Base-by-base conservation (phyloP, 1,140 invertebrate genomes). In the Nylanderia fulva region DNA sequence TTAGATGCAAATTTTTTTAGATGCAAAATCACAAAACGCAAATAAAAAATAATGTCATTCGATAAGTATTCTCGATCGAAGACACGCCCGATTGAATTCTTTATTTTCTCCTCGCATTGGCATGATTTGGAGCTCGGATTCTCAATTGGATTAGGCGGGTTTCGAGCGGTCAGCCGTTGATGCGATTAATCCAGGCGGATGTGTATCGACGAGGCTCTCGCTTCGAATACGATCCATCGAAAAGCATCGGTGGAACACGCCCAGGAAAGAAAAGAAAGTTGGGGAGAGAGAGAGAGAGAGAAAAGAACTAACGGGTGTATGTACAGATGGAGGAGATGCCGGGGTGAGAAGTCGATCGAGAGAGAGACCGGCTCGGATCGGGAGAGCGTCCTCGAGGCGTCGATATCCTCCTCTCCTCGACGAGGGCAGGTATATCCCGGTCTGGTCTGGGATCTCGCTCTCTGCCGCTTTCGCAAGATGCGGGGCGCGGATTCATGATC, bases 131-230 rank as follows among this genome's bases (percentile, higher is more conserved):
- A 66, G 45, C 33, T 52, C 18, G 27, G 68, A 27, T 71, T 52
- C 66, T 68, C 77, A 82, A 82, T 82, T 82, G 71, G 77, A 82
- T 82, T 82, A 82, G 77, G 36, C 66, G 66, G 48, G 52, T 72
- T 27, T 39, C 36, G 27, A 60, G 36, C 64, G 77, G 52, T 85
- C 64, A 71, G 76, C 69, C 71, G 88, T 82, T 86, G 86, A 86
- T 85, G 84, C 84, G 86, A 89, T 89, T 88, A 88, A 89, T 89
- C 84, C 86, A 80, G 71, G n/a, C 84, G 86, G 71, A 85, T 86
- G 85, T 77, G 27, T 86, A 88, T 88, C 87, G 85, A 71, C 71
- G 66, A 27, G 71, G 71, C 42, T 24, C 42, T 24, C 36, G 58
- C 45, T 27, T 48, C 66, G 45, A 45, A 45, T 45, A 52, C 69